These are phyloP conservation scores for Chunga burmeisteri DNA, from an alignment of 2,113 vertebrate genomes.

Conservation along the genomic window DNA sequence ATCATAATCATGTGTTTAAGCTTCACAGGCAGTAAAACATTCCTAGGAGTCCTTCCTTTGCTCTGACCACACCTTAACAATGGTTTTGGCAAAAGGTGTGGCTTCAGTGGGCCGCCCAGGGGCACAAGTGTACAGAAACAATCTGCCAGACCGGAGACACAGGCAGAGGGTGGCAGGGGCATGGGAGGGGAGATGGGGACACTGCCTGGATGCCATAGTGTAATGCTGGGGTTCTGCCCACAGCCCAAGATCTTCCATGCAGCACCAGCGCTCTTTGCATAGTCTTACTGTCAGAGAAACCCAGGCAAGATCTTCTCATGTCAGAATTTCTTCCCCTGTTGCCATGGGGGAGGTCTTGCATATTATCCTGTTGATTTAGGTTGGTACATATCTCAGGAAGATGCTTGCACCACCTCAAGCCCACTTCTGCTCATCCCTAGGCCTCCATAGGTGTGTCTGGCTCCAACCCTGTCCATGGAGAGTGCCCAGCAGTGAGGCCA, in stretches of 20 bases:
- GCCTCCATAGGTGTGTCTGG: neutral
- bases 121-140: neutral
- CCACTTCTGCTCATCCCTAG: neutral
- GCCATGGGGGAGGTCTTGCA: neutral
- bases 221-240: neutral
- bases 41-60: neutral
- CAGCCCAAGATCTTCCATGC: neutral
- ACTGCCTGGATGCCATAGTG: neutral
- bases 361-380: neutral
- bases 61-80: neutral
- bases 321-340: neutral
- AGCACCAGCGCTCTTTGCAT: accelerated
- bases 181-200: neutral
- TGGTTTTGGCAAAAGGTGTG: neutral
- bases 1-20: neutral
- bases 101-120: neutral
- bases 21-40: neutral
- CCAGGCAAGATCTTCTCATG: neutral
- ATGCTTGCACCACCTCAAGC: neutral
- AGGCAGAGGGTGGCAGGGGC: neutral
- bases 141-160: neutral
- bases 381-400: neutral
- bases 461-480: neutral
- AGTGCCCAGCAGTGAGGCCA: neutral
- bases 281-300: neutral